Evolutionary conservation across 2,888 invertebrate genomes (phyloP).

Genomic region (Lasioglossum leucozonium): DNA sequence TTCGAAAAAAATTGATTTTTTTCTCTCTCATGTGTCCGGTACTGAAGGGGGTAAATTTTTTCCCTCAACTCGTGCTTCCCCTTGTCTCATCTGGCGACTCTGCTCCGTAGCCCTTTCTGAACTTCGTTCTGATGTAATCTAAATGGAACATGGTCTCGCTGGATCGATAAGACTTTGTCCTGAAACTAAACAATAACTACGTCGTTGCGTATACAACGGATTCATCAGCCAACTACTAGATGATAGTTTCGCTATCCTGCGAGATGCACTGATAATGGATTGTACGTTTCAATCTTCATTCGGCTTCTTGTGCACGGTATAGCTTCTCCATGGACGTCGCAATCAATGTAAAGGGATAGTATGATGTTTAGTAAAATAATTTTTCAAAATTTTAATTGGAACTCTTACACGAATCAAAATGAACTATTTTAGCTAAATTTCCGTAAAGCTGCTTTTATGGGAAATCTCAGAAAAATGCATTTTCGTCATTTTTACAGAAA

Average conservation of each 20-base stretch:
- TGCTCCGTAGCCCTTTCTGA: slow-evolving; percentile 18
- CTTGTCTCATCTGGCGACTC: no score
- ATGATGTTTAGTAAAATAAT: not conserved
- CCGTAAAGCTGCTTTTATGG: not conserved
- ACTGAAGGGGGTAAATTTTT: no score
- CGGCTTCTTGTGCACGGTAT: not conserved
- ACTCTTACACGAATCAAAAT: not conserved
- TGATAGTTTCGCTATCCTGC: not conserved
- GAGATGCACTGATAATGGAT: not conserved
- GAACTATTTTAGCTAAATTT: not conserved
- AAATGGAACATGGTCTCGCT: slow-evolving; percentile 57
- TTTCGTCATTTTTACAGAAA: not conserved
- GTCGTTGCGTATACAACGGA: not conserved
- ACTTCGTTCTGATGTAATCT: slow-evolving; percentile 54
- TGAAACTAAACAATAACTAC: not conserved
- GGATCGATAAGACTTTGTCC: slow-evolving; percentile 53
- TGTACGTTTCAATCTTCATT: not conserved
- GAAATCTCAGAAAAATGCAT: not conserved
- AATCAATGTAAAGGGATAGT: not conserved
- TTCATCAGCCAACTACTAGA: not conserved
- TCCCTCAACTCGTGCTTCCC: no score
- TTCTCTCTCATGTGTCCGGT: no score
- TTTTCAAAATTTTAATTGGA: not conserved
- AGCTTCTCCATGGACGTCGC: not conserved
- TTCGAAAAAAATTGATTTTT: no score